A percentile compares a stretch with the other conserved stretches of the same genome.
Evolutionary conservation across 2,113 vertebrate species (phyloP).

Genomic region (Micronisus gabar): DNA sequence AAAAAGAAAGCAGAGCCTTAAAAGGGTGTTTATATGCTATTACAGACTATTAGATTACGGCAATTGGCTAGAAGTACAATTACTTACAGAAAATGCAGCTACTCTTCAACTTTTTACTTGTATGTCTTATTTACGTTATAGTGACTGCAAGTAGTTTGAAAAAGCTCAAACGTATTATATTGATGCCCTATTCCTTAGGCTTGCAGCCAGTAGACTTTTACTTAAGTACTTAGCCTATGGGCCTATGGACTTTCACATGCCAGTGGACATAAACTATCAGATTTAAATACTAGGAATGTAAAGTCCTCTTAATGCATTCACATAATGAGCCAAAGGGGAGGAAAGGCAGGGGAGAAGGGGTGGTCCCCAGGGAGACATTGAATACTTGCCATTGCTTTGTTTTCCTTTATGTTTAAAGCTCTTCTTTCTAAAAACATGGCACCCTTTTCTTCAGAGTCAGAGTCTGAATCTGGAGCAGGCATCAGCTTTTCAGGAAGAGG

Average conservation of each 20-base stretch:
- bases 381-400: constrained; percentile 91
- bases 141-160: neutral
- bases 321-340: neutral
- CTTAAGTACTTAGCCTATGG: neutral
- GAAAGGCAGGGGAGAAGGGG: neutral
- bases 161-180: neutral
- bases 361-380: neutral
- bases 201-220: neutral
- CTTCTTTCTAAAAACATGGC: constrained; percentile 86
- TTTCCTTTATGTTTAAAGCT: constrained; percentile 96
- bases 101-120: neutral
- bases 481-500: constrained; percentile 30
- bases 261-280: neutral
- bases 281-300: neutral
- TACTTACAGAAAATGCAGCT: neutral
- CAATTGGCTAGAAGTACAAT: constrained; percentile 22
- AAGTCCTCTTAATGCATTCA: neutral
- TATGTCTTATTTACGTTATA: neutral
- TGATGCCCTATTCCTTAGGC: neutral
- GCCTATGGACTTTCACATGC: neutral
- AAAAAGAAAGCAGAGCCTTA: constrained; percentile 2
- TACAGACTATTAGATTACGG: neutral
- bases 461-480: constrained; percentile 37
- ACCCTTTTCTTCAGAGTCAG: constrained; percentile 76
- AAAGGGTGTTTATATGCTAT: neutral